Evolutionary conservation across 2,888 invertebrate species (phyloP).

Genomic region (Torymus aiolomorphi): DNA sequence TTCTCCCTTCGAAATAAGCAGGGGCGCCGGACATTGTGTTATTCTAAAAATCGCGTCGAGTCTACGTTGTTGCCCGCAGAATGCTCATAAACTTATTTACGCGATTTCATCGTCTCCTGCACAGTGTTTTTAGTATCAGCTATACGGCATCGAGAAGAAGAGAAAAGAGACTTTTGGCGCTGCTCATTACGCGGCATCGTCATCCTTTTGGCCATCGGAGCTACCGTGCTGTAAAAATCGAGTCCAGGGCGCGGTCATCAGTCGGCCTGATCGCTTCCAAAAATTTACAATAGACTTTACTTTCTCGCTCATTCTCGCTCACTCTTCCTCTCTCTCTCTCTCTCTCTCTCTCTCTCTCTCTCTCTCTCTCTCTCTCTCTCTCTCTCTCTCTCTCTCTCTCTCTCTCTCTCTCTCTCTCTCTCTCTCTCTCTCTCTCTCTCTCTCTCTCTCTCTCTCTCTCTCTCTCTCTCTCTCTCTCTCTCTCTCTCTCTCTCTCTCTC

Average conservation of each 20-base stretch:
- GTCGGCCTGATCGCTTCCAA: conserved; percentile 48
- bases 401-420: conserved; percentile 10
- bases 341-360: not conserved
- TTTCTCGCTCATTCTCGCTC: conserved; percentile 45
- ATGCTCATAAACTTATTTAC: conserved; percentile 50
- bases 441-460: conserved; percentile 45
- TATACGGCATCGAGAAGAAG: conserved; percentile 61
- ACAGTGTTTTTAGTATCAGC: conserved; percentile 58
- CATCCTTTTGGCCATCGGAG: conserved; percentile 8
- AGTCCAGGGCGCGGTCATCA: conserved; percentile 25
- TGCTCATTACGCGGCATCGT: conserved; percentile 62
- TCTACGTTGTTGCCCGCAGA: conserved; percentile 47
- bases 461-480: conserved; percentile 43
- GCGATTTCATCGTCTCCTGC: conserved; percentile 48
- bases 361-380: conserved; percentile 29
- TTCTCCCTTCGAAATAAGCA: conserved; percentile 66
- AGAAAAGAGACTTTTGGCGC: conserved; percentile 65
- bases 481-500: conserved; percentile 39
- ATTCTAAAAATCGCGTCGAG: conserved; percentile 63
- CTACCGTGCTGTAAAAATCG: not conserved
- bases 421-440: conserved; percentile 1
- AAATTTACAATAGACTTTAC: conserved; percentile 58
- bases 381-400: conserved; percentile 17
- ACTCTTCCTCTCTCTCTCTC: conserved; percentile 26
- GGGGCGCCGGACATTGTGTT: conserved; percentile 70